Percentiles rank a stretch among this genome's conserved stretches.
These are phyloP conservation scores for Diglossa cyanea DNA, from an alignment of 2,797 vertebrate genomes.

Conservation along the genomic window DNA sequence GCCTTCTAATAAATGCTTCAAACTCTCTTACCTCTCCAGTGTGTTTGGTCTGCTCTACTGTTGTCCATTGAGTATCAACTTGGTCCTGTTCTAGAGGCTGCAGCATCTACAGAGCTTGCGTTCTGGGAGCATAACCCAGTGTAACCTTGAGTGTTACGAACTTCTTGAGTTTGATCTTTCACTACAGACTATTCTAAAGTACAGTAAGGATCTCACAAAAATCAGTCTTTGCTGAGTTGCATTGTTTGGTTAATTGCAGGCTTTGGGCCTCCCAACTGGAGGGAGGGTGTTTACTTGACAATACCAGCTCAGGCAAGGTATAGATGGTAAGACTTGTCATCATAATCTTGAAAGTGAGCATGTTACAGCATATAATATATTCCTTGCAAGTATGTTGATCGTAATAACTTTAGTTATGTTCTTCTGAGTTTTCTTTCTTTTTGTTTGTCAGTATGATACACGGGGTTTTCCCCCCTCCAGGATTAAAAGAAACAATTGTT, in stretches of 20 bases:
- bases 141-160: neutral
- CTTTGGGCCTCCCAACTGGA: neutral
- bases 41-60: neutral
- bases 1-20: neutral
- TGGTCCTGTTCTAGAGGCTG: neutral
- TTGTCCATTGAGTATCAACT: neutral
- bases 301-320: neutral
- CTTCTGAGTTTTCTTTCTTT: neutral
- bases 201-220: neutral
- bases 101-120: neutral
- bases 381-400: neutral
- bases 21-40: neutral
- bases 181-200: neutral
- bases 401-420: neutral
- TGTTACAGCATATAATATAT: neutral
- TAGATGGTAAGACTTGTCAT: neutral
- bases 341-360: neutral
- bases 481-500: neutral
- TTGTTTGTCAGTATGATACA: neutral
- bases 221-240: neutral
- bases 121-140: neutral
- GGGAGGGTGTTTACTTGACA: neutral
- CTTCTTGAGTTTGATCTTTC: neutral
- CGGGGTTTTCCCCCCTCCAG: neutral
- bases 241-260: neutral